A percentile compares a stretch with the other conserved stretches of the same genome.
Evolutionary conservation across 1,140 invertebrate species (phyloP).

Genomic region (Drosophila albomicans): DNA sequence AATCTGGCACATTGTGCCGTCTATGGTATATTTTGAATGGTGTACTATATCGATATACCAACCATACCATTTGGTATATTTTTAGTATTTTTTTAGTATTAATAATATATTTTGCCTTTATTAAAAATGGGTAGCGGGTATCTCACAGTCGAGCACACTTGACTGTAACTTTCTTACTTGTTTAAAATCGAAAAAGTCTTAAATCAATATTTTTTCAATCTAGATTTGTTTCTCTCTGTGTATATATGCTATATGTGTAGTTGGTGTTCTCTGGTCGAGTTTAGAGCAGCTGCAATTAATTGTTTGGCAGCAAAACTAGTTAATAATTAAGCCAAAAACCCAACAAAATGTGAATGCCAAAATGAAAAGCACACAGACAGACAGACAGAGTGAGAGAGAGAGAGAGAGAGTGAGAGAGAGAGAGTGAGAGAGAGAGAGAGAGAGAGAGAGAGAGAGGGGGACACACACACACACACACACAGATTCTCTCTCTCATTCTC

Average conservation of each 20-base stretch:
- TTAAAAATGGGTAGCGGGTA: no score
- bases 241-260: conserved; percentile 1
- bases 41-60: no score
- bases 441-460: conserved; percentile 1
- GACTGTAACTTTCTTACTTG: no score
- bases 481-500: neutral
- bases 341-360: conserved; percentile 3
- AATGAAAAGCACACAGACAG: conserved; percentile 14
- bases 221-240: no score
- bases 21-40: no score
- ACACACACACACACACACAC: neutral
- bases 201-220: no score
- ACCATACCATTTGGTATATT: no score
- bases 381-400: conserved; percentile 2
- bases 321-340: conserved; percentile 42
- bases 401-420: conserved; percentile 1
- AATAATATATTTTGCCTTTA: no score
- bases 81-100: no score
- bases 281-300: conserved; percentile 37
- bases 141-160: no score
- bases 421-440: conserved; percentile 1
- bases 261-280: conserved; percentile 12
- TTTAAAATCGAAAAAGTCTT: no score
- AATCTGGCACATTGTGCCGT: no score
- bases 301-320: conserved; percentile 40